Base-by-base conservation (phyloP, 1,140 invertebrate genomes). In the Ostrea denselamellosa region DNA sequence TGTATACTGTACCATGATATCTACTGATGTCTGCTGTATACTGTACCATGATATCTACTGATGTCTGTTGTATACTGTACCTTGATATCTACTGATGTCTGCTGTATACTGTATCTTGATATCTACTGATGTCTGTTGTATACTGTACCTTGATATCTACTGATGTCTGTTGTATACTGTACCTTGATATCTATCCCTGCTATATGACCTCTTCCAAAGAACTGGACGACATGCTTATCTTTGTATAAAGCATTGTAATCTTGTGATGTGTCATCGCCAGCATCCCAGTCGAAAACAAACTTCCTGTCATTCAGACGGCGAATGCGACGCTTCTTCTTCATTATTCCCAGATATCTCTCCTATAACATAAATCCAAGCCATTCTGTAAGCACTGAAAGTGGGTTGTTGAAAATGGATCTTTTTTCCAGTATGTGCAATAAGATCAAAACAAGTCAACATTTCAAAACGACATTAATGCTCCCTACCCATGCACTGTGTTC, bases 271-370 rank as follows among this genome's bases (percentile, higher is more conserved):
- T 99, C 99, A 95, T 99, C 99, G 0, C 97, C 97, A 5, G 98
- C 98, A 96, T 99, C 99, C 99, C 99, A 99, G 95, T 99, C 99
- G 95, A 99, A 99, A 0, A 99, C 99, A 96, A 99, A 99, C 95
- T 99, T 99, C 7, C 99, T 95, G 93, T 99, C 99, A 95, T 99
- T 99, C 5, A 99, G 95, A 89, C 98, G 96, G 54, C 99, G 95
- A 0, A 99, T 97, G 58, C 93, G 90, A 8, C 98, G 96, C 93
- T 99, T 99, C 93, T 98, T 99, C 93, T 99, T 99, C 0, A 98
- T 95, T 22, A 98, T 96, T 10, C 98, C 95, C n/a, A 99, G 96
- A 95, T 99, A 99, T 10, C 98, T 96, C 94, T 99, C 98, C 94
- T 95, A 86, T 19, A 92, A 89, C 34, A 44, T 44, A 44, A 44